Evolutionary conservation across 2,797 vertebrate species (phyloP).

Genomic region (Myoxocephalus aenaeus): DNA sequence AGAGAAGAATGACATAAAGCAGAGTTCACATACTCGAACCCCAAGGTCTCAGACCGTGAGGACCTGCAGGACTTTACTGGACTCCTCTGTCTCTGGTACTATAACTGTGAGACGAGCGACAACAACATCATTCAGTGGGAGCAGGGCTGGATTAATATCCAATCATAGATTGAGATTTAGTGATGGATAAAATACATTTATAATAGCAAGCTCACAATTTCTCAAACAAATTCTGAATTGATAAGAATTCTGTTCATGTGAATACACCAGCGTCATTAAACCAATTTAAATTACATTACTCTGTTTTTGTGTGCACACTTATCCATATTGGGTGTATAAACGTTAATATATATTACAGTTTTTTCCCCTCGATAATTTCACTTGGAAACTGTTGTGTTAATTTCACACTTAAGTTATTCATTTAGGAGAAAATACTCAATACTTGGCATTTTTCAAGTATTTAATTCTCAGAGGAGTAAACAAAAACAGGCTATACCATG

Average conservation of each 20-base stretch:
- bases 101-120: background rate
- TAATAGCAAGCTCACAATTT: background rate
- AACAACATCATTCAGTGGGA: background rate
- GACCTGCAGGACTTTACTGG: no score
- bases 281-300: no score
- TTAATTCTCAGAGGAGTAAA: background rate
- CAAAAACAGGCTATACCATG: background rate
- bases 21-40: background rate
- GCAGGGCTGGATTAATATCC: background rate
- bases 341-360: no score
- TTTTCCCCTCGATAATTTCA: background rate
- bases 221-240: background rate
- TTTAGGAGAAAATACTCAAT: background rate
- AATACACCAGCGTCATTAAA: background rate
- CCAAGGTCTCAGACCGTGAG: no score
- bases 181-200: background rate
- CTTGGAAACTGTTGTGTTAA: background rate
- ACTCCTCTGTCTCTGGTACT: no score
- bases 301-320: no score
- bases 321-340: no score
- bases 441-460: background rate
- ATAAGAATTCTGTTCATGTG: background rate
- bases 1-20: background rate
- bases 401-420: no score
- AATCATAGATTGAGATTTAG: background rate